phyloP scores from a whole-genome alignment of 1,140 invertebrate species.

The Heliconius hermathena region DNA sequence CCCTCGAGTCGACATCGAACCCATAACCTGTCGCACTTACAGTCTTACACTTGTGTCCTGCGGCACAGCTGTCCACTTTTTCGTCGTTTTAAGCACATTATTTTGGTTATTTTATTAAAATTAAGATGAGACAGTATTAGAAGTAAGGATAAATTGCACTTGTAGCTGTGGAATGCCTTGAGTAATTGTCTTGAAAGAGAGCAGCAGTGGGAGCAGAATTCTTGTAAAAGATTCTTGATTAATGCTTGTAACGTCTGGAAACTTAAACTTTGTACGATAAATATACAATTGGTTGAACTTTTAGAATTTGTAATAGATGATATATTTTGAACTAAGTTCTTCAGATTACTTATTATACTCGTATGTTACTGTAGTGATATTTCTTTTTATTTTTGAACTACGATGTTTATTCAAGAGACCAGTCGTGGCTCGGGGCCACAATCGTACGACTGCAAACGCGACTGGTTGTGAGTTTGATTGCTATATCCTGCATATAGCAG shows the following conservation, averaged over 20 bases:
- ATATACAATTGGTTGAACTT: conserved; percentile 5
- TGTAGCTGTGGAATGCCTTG: neutral
- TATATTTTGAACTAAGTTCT: neutral
- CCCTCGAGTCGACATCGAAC: neutral
- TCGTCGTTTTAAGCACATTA: neutral
- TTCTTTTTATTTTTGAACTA: no score
- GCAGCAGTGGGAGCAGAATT: neutral
- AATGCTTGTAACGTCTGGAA: conserved; percentile 8
- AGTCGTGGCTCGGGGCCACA: no score
- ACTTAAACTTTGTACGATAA: conserved; percentile 6
- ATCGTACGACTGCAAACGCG: no score
- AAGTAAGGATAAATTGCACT: conserved; percentile 9
- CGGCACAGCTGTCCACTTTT: no score
- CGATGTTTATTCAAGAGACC: neutral
- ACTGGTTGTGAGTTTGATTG: neutral
- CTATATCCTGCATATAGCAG: no score
- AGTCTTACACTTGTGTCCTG: no score
- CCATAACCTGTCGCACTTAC: neutral
- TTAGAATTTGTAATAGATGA: neutral
- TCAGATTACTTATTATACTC: neutral
- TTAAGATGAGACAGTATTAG: neutral
- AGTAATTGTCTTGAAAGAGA: conserved; percentile 11
- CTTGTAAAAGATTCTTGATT: conserved; percentile 4
- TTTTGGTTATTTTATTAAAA: neutral
- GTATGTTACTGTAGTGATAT: neutral